Evolutionary conservation across 1,140 invertebrate species (phyloP).

Genomic region (Periplaneta americana): DNA sequence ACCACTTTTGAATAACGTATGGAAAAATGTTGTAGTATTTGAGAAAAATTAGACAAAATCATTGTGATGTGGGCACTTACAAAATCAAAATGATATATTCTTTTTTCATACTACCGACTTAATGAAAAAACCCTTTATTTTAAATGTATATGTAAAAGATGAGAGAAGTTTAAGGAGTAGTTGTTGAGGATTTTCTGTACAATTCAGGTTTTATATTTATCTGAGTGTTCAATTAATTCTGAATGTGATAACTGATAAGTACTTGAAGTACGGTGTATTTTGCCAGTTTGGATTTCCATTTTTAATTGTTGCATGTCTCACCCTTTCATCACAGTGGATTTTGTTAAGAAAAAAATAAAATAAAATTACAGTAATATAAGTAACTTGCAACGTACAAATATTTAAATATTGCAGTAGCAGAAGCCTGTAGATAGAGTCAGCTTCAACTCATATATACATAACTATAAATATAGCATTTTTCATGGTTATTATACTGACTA

Average conservation of each 20-base stretch:
- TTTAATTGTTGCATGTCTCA: not conserved
- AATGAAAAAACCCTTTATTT: not conserved
- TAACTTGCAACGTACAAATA: not conserved
- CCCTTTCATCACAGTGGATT: not conserved
- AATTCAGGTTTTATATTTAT: not conserved
- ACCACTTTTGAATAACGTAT: not conserved
- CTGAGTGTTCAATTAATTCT: not conserved
- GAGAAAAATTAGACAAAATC: not conserved
- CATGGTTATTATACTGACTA: not conserved
- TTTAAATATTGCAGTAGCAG: not conserved
- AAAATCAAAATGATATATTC: not conserved
- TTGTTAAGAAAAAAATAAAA: not conserved
- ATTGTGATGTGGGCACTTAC: not conserved
- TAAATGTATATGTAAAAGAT: not conserved
- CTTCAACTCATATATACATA: not conserved
- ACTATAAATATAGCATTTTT: not conserved
- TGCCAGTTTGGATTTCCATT: not conserved
- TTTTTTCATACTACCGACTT: not conserved
- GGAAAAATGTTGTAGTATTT: not conserved
- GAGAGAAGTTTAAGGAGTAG: not conserved
- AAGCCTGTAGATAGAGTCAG: not conserved
- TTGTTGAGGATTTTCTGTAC: not conserved
- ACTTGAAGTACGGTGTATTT: no score
- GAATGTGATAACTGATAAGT: not conserved
- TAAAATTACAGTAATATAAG: no score